Conservation (phyloP, 2,113 vertebrate genomes). For the Equus quagga region DNA sequence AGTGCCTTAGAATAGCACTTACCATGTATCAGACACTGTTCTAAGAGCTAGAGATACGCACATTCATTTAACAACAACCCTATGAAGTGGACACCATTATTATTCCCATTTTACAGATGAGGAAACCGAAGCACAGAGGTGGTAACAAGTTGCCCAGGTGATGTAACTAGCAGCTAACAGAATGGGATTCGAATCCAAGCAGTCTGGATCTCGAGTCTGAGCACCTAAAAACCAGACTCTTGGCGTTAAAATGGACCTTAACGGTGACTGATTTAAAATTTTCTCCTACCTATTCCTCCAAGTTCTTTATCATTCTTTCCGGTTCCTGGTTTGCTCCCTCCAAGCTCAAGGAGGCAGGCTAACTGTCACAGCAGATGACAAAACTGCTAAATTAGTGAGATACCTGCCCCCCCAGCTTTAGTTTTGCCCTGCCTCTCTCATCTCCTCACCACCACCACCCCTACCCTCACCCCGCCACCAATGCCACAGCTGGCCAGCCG, state of each 20-base stretch:
- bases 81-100: not conserved
- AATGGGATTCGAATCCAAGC: not conserved
- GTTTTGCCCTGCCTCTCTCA: not conserved
- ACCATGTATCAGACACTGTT: not conserved
- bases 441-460: not conserved
- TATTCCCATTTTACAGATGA: not conserved
- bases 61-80: not conserved
- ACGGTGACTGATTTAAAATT: not conserved
- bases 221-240: not conserved
- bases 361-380: not conserved
- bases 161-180: not conserved
- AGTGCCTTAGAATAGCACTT: not conserved
- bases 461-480: not conserved
- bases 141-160: not conserved
- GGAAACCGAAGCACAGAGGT: not conserved
- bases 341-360: not conserved
- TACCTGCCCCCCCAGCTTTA: not conserved
- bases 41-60: not conserved
- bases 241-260: not conserved
- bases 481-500: not conserved
- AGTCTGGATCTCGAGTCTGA: not conserved
- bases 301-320: not conserved
- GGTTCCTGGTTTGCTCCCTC: not conserved
- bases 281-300: not conserved
- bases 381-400: not conserved